These are phyloP conservation scores for Epinephelus malabaricus DNA, from an alignment of 2,797 vertebrate genomes.

Conservation along the genomic window DNA sequence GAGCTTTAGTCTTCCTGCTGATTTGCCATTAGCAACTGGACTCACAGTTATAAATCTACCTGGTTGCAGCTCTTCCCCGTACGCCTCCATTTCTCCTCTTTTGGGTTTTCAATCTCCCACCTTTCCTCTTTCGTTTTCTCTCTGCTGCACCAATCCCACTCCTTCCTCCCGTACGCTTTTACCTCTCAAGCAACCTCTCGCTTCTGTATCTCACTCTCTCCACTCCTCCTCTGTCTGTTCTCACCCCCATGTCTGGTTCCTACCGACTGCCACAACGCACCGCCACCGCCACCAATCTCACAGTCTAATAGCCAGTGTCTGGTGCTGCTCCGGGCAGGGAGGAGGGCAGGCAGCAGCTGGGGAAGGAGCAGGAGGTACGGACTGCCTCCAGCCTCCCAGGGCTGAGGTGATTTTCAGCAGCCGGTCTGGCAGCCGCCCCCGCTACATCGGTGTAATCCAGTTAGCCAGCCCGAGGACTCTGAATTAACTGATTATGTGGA, in stretches of 20 bases:
- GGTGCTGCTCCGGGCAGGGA: conserved; percentile 26
- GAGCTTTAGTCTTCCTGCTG: conserved; percentile 21
- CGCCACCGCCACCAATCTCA: conserved; percentile 26
- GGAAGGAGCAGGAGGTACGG: conserved; percentile 13
- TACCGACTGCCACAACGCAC: not conserved
- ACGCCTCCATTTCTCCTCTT: not conserved
- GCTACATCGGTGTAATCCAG: conserved; percentile 49
- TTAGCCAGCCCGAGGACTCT: conserved; percentile 42
- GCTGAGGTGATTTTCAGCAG: conserved; percentile 48
- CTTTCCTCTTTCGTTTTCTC: conserved; percentile 8
- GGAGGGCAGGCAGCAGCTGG: conserved; percentile 43
- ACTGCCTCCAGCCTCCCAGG: conserved; percentile 27
- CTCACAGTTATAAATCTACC: conserved; percentile 20
- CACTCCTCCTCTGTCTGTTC: conserved; percentile 32
- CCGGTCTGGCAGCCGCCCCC: conserved; percentile 14
- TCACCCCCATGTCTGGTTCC: conserved; percentile 23
- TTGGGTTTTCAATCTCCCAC: conserved; percentile 28
- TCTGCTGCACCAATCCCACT: not conserved
- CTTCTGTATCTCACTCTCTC: conserved; percentile 17
- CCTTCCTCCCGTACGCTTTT: conserved; percentile 12
- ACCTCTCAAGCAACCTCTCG: conserved; percentile 34
- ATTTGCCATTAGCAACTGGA: conserved; percentile 27
- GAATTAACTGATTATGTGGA: conserved; percentile 63
- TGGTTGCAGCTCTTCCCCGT: conserved; percentile 3
- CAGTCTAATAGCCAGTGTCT: conserved; percentile 46